Conservation (phyloP, 2,888 invertebrate genomes). For the Papilio demoleus region DNA sequence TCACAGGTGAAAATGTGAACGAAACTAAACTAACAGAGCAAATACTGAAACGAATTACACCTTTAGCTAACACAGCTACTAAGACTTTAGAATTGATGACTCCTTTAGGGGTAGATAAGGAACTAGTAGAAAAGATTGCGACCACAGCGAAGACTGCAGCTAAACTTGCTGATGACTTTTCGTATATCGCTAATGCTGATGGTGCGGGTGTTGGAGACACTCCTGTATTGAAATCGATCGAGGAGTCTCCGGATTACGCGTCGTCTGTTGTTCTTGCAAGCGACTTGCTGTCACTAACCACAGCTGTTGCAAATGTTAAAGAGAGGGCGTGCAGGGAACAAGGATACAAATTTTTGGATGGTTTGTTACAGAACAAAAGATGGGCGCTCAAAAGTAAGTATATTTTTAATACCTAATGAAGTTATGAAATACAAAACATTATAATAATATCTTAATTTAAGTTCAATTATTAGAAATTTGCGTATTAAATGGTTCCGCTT, state of each 20-base stretch:
- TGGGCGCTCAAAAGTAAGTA: constrained; percentile 85
- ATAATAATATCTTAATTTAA: too few relatives aligned
- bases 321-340: constrained; percentile 78
- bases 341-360: constrained; percentile 75
- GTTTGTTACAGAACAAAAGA: constrained; percentile 75
- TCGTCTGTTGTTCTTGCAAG: constrained; percentile 78
- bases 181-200: constrained; percentile 56
- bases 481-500: too few relatives aligned
- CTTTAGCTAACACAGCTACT: constrained; percentile 56
- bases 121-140: constrained; percentile 61
- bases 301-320: constrained; percentile 75
- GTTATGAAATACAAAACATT: too few relatives aligned
- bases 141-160: constrained; percentile 52
- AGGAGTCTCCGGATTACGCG: constrained; percentile 77
- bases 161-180: constrained; percentile 42
- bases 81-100: constrained; percentile 53
- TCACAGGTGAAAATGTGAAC: constrained; percentile 56
- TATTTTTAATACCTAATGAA: not conserved
- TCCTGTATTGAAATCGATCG: constrained; percentile 60
- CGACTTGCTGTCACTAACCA: constrained; percentile 76
- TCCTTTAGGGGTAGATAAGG: constrained; percentile 58
- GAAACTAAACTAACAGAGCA: constrained; percentile 59
- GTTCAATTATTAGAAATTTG: too few relatives aligned
- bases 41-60: constrained; percentile 56
- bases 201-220: constrained; percentile 49